Evolutionary conservation across 2,113 vertebrate genomes (phyloP).

Genomic region (Chlamydotis undulata): DNA sequence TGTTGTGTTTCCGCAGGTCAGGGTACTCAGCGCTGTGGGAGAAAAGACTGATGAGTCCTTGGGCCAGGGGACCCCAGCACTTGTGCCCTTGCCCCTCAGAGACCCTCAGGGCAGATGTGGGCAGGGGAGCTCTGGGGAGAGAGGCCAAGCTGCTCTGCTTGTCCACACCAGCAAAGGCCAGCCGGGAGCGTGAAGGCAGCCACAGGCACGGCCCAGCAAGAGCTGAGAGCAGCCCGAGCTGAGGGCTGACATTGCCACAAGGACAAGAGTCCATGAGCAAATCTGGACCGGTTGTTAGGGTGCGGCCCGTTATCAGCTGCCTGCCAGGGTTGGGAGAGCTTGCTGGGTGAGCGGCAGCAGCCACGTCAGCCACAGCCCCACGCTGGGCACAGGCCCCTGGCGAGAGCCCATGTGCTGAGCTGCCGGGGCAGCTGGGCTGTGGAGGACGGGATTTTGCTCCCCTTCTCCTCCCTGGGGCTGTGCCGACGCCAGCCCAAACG

Average conservation of each 20-base stretch:
- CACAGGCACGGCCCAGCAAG: accelerated
- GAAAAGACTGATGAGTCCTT: background rate
- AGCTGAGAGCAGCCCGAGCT: background rate
- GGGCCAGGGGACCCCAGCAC: background rate
- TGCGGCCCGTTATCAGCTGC: background rate
- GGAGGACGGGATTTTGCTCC: accelerated
- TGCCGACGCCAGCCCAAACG: accelerated
- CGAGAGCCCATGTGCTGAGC: accelerated
- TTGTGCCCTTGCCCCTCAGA: background rate
- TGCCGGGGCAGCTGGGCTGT: accelerated
- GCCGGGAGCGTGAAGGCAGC: accelerated
- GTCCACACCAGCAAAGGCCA: background rate
- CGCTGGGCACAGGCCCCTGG: background rate
- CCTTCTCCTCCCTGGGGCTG: background rate
- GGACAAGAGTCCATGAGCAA: background rate
- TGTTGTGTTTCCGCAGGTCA: constrained; percentile 97
- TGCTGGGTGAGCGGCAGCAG: accelerated
- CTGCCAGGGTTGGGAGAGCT: background rate
- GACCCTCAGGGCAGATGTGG: background rate
- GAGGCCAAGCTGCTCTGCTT: background rate
- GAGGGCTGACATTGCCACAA: background rate
- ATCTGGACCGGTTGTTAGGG: background rate
- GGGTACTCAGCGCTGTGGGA: constrained; percentile 91
- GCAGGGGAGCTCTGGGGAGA: background rate
- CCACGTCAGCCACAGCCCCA: background rate